A percentile compares a stretch with the other conserved stretches of the same genome.
Conservation (phyloP, 2,888 invertebrate genomes). For the Ecdyonurus torrentis region DNA sequence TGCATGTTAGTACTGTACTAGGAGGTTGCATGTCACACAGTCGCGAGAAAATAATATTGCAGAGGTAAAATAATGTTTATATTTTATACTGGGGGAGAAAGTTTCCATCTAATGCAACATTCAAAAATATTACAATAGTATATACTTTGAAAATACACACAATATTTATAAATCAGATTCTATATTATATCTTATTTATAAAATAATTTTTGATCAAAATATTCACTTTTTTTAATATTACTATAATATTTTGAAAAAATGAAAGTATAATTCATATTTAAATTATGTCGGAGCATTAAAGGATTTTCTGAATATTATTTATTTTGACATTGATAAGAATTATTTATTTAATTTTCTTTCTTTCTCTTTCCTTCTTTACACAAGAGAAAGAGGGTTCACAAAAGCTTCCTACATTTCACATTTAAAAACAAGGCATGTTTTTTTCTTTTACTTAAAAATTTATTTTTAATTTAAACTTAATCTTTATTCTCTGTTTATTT, state of each 20-base stretch:
- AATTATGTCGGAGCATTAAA: neutral
- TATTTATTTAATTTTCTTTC: too few relatives aligned
- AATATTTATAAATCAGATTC: neutral
- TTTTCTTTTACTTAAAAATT: too few relatives aligned
- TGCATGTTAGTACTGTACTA: too few relatives aligned
- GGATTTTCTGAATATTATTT: neutral
- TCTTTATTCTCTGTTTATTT: too few relatives aligned
- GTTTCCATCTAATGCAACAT: neutral
- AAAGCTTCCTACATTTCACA: too few relatives aligned
- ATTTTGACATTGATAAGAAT: neutral
- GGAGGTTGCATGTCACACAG: too few relatives aligned
- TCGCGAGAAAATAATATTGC: too few relatives aligned
- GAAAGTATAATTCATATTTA: neutral
- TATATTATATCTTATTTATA: too few relatives aligned
- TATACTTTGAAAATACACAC: neutral
- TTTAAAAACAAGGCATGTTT: too few relatives aligned
- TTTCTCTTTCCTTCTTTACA: neutral
- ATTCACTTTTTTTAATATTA: neutral
- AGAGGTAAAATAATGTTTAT: neutral
- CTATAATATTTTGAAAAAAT: neutral
- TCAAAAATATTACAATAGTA: neutral
- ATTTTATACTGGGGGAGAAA: neutral
- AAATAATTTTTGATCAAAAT: too few relatives aligned
- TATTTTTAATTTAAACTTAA: too few relatives aligned
- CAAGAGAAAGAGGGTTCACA: too few relatives aligned